Base-by-base conservation (phyloP, 2,113 vertebrate genomes). In the Porphyrio hochstetteri region DNA sequence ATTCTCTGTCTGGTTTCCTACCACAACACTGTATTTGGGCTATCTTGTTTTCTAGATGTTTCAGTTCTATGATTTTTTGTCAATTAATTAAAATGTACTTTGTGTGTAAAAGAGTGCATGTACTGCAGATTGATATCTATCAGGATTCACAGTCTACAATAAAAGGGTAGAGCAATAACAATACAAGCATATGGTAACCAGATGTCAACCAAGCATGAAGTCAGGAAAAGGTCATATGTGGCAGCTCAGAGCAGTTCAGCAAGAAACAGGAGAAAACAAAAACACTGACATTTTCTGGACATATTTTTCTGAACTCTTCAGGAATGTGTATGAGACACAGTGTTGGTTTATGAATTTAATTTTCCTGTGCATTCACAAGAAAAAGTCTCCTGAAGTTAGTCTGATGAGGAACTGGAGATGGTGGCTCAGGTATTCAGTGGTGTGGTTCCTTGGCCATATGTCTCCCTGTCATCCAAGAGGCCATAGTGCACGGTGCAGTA, bases 401-500 rank as follows among this genome's bases (percentile, higher is more conserved):
- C 21, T 86, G 28, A 16, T 9, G 44, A 86, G 18, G 33, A 78
- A 40, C 23, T 20, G 56, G 42, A 77, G 20, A 42, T 3, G 4
- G 48, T 40, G 33, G 16, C 14, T 57, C 18, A 65, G 68, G 52
- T 56, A 28, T 11, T 18, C 19, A 38, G 2, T 0, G 7, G 9
- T 13, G 11, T 15, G 27, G 18, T 59, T 61, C 25, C 33, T 40
- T 35, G 15, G 7, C 44, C 46, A 21, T 0, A 0, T 19, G 18
- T 12, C 18, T 88, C 64, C 31, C 31, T 33, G 23, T 33, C 35
- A 16, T 88, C 53, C 40, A 13, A 10, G 16, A 68, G 6, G 17
- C 46, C 25, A 18, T 11, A 15, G 18, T 0, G 1, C 7, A 14
- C 2, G 7, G 12, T 16, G 23, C 11, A 24, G 13, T 28, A 57